Base-by-base conservation (phyloP, 2,113 vertebrate species). In the Entelurus aequoreus region DNA sequence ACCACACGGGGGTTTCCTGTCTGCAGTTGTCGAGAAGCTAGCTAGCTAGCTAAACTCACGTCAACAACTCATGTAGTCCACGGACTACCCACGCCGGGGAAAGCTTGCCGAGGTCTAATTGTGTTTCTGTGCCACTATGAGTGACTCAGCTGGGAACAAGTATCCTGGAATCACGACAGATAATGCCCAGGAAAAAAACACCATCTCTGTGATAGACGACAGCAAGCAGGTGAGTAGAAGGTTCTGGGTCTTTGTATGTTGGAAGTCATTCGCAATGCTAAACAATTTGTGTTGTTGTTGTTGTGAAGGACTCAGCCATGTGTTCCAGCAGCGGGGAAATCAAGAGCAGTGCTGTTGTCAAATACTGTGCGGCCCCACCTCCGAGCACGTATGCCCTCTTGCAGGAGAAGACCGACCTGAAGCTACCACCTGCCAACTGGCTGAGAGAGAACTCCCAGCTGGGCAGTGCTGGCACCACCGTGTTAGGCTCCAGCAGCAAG, bases 351-450 rank as follows among this genome's bases (percentile, higher is more conserved):
- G 97, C 95, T 0, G 93, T 99, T 72, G 97, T 99, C 69, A 99
- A 99, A 54, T 98, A 97, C 66, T 98, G 93, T 0, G 94, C 95
- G 0, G 96, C 94, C 8, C 97, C 96, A 0, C 92, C 93, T 0
- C 92, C 94, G 0, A 84, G 93, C 11, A 93, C 93, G 0, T 99
- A 98, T 60, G 93, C 97, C 1, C 89, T 94, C 2, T 93, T 98
- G 1, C 93, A 97, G 78, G 96, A 99, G 80, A 93, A 99, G 66
- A 98, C 96, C 0, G 97, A 99, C 84, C 77, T 99, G 76, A 99
- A 99, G 75, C 90, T 97, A 61, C 95, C 97, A 1, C 97, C 97
- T 56, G 94, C 97, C 61, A 99, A 99, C 72, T 99, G 97, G 97
- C 71, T 99, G 46, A 87, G 95, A 8, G 94, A 98, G 57, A 98